These are phyloP conservation scores for Eulithis testata DNA, from an alignment of 2,888 invertebrate genomes.

Conservation along the genomic window DNA sequence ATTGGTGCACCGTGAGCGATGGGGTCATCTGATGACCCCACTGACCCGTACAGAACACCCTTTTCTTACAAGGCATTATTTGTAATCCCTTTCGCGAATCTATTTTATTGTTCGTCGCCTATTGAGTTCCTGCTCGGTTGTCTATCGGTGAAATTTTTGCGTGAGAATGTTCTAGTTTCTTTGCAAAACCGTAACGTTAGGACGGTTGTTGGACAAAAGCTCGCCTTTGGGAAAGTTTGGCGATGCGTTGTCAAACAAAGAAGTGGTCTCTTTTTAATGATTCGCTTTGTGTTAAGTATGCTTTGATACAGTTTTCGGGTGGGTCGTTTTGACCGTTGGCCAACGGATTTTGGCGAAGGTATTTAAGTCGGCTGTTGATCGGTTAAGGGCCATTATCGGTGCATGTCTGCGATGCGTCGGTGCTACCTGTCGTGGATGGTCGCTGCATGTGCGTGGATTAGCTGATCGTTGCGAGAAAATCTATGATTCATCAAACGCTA, in stretches of 20 bases:
- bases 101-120: conserved; percentile 77
- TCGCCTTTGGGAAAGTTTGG: conserved; percentile 67
- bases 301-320: conserved; percentile 75
- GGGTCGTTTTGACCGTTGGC: conserved; percentile 78
- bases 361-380: conserved; percentile 67
- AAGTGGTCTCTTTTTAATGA: conserved; percentile 83
- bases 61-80: conserved; percentile 83
- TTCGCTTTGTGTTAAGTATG: conserved; percentile 71
- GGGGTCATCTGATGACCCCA: conserved; percentile 81
- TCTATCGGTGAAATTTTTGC: conserved; percentile 80
- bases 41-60: conserved; percentile 78
- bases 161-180: conserved; percentile 83
- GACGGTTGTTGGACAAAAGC: conserved; percentile 50
- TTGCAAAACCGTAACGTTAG: conserved; percentile 79
- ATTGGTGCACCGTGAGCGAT: conserved; percentile 81
- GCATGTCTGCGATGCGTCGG: conserved; percentile 32
- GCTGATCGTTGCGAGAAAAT: conserved; percentile 6
- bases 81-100: conserved; percentile 85
- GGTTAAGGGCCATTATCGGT: conserved; percentile 53
- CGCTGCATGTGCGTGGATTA: conserved; percentile 12
- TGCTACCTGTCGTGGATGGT: conserved; percentile 20
- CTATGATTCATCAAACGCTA: conserved; percentile 8
- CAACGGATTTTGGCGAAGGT: conserved; percentile 79
- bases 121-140: conserved; percentile 68
- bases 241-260: conserved; percentile 72